Percentiles rank a stretch among this genome's conserved stretches.
Conservation (phyloP, 2,888 invertebrate species). For the Sinodicranocentrus sp. region DNA sequence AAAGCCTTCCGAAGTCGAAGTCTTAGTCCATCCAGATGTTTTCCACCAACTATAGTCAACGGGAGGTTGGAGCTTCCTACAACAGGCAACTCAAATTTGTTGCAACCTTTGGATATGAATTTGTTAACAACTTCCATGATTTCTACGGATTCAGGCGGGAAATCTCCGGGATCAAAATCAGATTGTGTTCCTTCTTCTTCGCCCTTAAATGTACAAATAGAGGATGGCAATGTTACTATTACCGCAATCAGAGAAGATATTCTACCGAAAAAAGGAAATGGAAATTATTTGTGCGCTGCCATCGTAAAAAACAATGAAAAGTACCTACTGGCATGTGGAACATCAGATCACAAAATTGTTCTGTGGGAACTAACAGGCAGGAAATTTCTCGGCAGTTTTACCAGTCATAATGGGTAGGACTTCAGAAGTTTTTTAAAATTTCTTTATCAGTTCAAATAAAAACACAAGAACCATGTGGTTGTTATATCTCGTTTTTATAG, state of each 20-base stretch:
- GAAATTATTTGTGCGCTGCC: slow-evolving; percentile 71
- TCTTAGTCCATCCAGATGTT: slow-evolving; percentile 66
- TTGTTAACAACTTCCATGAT: slow-evolving; percentile 39
- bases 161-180: slow-evolving; percentile 68
- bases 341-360: slow-evolving; percentile 72
- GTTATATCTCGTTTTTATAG: slow-evolving; percentile 39
- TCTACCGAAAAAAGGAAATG: slow-evolving; percentile 59
- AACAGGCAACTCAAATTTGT: slow-evolving; percentile 23
- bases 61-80: slow-evolving; percentile 56
- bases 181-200: slow-evolving; percentile 51
- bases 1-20: slow-evolving; percentile 65
- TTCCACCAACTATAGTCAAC: slow-evolving; percentile 41
- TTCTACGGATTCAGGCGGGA: slow-evolving; percentile 57
- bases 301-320: slow-evolving; percentile 59
- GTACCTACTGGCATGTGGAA: slow-evolving; percentile 73
- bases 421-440: no score
- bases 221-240: slow-evolving; percentile 59
- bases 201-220: slow-evolving; percentile 50
- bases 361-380: slow-evolving; percentile 65
- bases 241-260: slow-evolving; percentile 66
- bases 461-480: background rate
- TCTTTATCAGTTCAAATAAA: no score
- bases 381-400: slow-evolving; percentile 69
- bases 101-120: slow-evolving; percentile 51
- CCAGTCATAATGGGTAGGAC: slow-evolving; percentile 73